phyloP scores from a whole-genome alignment of 2,888 invertebrate species.

The Drosophila vallismaia region DNA sequence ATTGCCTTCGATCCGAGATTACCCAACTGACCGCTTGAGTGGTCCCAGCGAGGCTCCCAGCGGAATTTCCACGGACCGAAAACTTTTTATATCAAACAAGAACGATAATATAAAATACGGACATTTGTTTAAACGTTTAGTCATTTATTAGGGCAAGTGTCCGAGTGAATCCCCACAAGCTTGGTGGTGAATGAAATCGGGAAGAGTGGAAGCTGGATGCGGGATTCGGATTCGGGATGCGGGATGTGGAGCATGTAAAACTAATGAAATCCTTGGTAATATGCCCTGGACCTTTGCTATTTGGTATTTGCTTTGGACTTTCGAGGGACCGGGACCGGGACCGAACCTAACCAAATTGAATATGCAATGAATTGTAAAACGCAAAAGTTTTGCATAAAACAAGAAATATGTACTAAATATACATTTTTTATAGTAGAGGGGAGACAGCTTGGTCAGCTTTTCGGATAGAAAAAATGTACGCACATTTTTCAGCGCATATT shows the following conservation, averaged over 20 bases:
- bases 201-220: slow-evolving; percentile 2
- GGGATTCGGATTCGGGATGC: slow-evolving; percentile 10
- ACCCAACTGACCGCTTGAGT: slow-evolving; percentile 35
- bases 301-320: slow-evolving; percentile 18
- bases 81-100: slow-evolving; percentile 69
- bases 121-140: slow-evolving; percentile 71
- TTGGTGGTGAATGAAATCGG: slow-evolving; percentile 21
- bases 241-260: slow-evolving; percentile 62
- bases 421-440: slow-evolving; percentile 1
- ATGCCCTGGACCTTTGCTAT: slow-evolving; percentile 75
- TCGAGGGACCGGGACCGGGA: slow-evolving; percentile 1
- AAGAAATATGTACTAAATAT: slow-evolving; percentile 29
- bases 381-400: slow-evolving; percentile 76
- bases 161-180: slow-evolving; percentile 19
- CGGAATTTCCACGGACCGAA: slow-evolving; percentile 36
- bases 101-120: slow-evolving; percentile 70
- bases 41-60: slow-evolving; percentile 33
- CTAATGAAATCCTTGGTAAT: slow-evolving; percentile 81
- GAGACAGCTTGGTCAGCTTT: slow-evolving; percentile 38
- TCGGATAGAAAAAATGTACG: slow-evolving; percentile 65
- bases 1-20: slow-evolving; percentile 6
- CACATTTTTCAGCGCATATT: slow-evolving; percentile 78
- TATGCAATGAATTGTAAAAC: slow-evolving; percentile 80
- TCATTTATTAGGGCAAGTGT: slow-evolving; percentile 60
- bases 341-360: slow-evolving; percentile 67